These are phyloP conservation scores for Tor tambroides DNA, from an alignment of 2,113 vertebrate species.

Conservation along the genomic window DNA sequence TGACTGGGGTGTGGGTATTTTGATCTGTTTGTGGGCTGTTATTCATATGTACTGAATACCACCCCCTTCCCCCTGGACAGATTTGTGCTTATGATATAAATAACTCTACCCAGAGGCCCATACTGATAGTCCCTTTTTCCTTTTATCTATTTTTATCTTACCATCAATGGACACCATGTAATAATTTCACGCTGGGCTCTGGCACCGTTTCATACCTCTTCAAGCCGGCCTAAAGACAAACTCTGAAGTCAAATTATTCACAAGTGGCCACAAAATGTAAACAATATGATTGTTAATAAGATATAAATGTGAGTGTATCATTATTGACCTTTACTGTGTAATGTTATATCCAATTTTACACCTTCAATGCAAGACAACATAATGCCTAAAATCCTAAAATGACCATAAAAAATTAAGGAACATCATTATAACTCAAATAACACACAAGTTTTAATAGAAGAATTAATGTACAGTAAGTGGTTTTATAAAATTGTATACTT, in stretches of 20 bases:
- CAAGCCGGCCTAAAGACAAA: conserved; percentile 54
- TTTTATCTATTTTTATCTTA: conserved; percentile 70
- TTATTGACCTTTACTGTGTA: background rate
- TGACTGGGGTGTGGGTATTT: conserved; percentile 57
- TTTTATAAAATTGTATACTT: too few relatives aligned
- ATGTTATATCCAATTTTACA: background rate
- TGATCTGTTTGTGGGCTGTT: conserved; percentile 64
- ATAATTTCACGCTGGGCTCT: conserved; percentile 69
- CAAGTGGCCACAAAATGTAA: background rate
- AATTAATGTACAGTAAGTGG: too few relatives aligned
- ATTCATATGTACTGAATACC: conserved; percentile 64
- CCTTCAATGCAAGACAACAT: background rate
- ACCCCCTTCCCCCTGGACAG: conserved; percentile 58
- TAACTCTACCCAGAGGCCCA: conserved; percentile 59
- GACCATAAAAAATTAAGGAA: background rate
- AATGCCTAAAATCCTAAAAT: background rate
- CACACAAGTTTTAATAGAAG: background rate
- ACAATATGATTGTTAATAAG: background rate
- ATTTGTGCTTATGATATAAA: conserved; percentile 67
- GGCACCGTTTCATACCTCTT: conserved; percentile 62
- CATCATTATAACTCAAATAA: background rate
- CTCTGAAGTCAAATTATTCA: conserved; percentile 42
- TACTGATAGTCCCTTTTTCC: conserved; percentile 59
- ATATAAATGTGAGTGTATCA: background rate
- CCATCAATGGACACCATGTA: conserved; percentile 67